phyloP scores from a whole-genome alignment of 2,888 invertebrate genomes.

The Drosophila birchii region DNA sequence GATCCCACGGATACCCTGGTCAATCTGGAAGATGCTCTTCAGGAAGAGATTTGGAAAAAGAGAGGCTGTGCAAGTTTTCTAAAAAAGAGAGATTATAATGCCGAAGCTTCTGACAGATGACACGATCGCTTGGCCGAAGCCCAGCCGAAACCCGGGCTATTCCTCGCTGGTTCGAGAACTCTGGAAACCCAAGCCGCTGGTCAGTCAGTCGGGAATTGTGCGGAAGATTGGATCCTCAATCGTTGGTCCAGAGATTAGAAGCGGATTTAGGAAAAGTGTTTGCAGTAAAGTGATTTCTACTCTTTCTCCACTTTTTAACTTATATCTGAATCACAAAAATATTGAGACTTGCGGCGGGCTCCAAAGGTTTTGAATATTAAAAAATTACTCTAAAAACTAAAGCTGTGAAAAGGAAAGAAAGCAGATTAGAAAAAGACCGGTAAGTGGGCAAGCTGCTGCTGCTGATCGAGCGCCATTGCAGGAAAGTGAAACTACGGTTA shows the following conservation, averaged over 20 bases:
- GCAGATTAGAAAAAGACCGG: constrained; percentile 51
- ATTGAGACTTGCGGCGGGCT: constrained; percentile 30
- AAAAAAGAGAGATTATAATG: not conserved
- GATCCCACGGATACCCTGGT: not conserved
- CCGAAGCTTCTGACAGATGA: constrained; percentile 10
- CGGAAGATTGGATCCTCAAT: constrained; percentile 47
- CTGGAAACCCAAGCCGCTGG: constrained; percentile 31
- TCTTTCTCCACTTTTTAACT: not conserved
- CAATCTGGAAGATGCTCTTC: not conserved
- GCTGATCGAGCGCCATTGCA: constrained; percentile 62
- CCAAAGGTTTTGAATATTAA: constrained; percentile 22
- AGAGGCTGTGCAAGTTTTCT: not conserved
- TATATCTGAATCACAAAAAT: not conserved
- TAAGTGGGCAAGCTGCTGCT: constrained; percentile 57
- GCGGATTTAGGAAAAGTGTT: constrained; percentile 20
- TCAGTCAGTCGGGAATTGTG: constrained; percentile 72
- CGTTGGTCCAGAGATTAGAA: constrained; percentile 13
- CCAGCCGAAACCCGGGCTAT: constrained; percentile 1
- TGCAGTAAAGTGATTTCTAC: constrained; percentile 22
- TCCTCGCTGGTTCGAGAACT: constrained; percentile 27
- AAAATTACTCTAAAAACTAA: not conserved
- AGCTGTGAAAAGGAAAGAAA: constrained; percentile 12
- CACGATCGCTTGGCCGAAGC: constrained; percentile 9
- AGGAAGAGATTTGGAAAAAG: not conserved
- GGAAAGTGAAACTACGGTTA: constrained; percentile 60